phyloP scores from a whole-genome alignment of 1,140 invertebrate genomes.

The Eueides isabella region DNA sequence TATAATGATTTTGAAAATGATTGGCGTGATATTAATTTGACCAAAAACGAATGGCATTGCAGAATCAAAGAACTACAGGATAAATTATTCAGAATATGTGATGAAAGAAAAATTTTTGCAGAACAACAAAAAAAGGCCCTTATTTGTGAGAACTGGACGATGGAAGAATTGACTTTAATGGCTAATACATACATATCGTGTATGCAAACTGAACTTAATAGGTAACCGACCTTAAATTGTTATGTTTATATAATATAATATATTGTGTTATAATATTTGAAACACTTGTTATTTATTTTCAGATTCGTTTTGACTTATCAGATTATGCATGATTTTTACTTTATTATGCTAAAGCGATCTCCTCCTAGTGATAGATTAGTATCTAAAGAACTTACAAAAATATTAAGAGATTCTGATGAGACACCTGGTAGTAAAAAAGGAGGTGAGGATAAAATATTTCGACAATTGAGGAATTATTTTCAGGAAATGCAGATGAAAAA shows the following conservation, averaged over 20 bases:
- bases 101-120: conserved; percentile 77
- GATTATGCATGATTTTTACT: conserved; percentile 83
- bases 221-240: conserved; percentile 54
- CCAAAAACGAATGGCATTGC: conserved; percentile 78
- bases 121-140: conserved; percentile 78
- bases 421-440: conserved; percentile 59
- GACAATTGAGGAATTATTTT: conserved; percentile 59
- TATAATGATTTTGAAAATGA: conserved; percentile 83
- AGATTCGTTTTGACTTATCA: conserved; percentile 77
- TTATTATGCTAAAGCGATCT: conserved; percentile 70
- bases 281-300: conserved; percentile 42
- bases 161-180: conserved; percentile 77
- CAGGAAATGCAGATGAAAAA: conserved; percentile 67
- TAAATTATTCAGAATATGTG: conserved; percentile 79
- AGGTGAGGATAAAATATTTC: conserved; percentile 68
- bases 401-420: conserved; percentile 61
- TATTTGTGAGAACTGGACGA: conserved; percentile 81
- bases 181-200: conserved; percentile 81
- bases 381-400: conserved; percentile 70
- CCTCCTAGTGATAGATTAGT: conserved; percentile 62
- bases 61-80: conserved; percentile 69
- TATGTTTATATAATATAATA: background rate
- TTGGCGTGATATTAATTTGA: conserved; percentile 77
- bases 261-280: background rate
- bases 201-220: conserved; percentile 83